Conservation (phyloP, 2,888 invertebrate species). For the Heliconius aoede region DNA sequence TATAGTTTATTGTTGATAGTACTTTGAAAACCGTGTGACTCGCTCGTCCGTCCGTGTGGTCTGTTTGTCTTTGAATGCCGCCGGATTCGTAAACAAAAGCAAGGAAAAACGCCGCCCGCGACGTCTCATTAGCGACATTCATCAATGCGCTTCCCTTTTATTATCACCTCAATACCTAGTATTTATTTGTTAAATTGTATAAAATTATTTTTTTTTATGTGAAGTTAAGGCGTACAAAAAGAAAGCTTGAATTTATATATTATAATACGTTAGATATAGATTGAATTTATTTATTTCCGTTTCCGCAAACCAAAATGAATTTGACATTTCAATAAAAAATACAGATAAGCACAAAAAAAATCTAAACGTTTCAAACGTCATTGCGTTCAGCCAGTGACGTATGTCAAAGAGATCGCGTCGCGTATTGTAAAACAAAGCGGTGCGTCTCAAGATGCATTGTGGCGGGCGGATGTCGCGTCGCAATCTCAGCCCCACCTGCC, state of each 20-base stretch:
- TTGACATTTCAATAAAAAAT: constrained; percentile 48
- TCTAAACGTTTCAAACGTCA: constrained; percentile 65
- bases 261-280: constrained; percentile 34
- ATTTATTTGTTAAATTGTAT: constrained; percentile 18
- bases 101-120: constrained; percentile 50
- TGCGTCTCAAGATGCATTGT: constrained; percentile 77
- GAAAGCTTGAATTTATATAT: constrained; percentile 4
- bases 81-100: constrained; percentile 70
- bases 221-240: neutral
- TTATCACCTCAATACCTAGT: constrained; percentile 41
- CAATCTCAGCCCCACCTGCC: constrained; percentile 84
- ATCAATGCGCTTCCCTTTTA: constrained; percentile 49
- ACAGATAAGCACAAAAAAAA: constrained; percentile 48
- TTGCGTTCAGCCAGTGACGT: constrained; percentile 65
- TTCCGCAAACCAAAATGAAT: constrained; percentile 43
- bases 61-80: constrained; percentile 54
- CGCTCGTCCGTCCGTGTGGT: constrained; percentile 51
- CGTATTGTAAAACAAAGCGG: constrained; percentile 67
- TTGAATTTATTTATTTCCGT: constrained; percentile 41
- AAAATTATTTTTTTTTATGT: neutral
- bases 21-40: constrained; percentile 52
- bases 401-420: constrained; percentile 72
- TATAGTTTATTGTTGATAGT: constrained; percentile 34
- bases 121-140: constrained; percentile 54
- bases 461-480: constrained; percentile 82